Conservation (phyloP, 2,888 invertebrate genomes). For the Poecilus cupreus region DNA sequence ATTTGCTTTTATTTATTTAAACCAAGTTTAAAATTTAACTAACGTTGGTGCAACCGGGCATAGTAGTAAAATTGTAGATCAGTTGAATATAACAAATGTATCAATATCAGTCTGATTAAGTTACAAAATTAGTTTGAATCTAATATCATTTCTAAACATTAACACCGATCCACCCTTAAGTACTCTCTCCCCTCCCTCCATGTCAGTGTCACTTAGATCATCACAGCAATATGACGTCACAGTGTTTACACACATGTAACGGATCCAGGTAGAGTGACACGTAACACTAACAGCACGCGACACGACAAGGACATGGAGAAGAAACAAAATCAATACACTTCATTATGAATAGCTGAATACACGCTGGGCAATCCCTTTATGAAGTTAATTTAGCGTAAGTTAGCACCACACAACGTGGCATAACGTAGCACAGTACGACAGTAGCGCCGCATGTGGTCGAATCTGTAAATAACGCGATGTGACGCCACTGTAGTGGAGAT, state of each 20-base stretch:
- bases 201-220: not conserved
- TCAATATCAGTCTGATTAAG: too few relatives aligned
- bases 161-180: not conserved
- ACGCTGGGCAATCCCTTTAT: conserved; percentile 52
- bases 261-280: not conserved
- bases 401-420: conserved; percentile 30
- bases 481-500: not conserved
- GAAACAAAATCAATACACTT: conserved; percentile 48
- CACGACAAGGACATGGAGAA: conserved; percentile 23
- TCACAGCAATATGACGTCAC: not conserved
- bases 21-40: too few relatives aligned
- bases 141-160: not conserved
- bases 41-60: too few relatives aligned
- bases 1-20: too few relatives aligned
- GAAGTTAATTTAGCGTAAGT: conserved; percentile 55
- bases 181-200: not conserved
- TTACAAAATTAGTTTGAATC: too few relatives aligned
- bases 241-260: not conserved
- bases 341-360: conserved; percentile 55
- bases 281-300: not conserved
- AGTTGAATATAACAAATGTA: too few relatives aligned
- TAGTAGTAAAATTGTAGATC: too few relatives aligned
- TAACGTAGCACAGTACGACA: not conserved
- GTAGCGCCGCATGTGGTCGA: not conserved
- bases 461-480: conserved; percentile 33